A percentile compares a stretch with the other conserved stretches of the same genome.
Evolutionary conservation across 2,888 invertebrate genomes (phyloP).

Genomic region (Drosophila kokeensis): DNA sequence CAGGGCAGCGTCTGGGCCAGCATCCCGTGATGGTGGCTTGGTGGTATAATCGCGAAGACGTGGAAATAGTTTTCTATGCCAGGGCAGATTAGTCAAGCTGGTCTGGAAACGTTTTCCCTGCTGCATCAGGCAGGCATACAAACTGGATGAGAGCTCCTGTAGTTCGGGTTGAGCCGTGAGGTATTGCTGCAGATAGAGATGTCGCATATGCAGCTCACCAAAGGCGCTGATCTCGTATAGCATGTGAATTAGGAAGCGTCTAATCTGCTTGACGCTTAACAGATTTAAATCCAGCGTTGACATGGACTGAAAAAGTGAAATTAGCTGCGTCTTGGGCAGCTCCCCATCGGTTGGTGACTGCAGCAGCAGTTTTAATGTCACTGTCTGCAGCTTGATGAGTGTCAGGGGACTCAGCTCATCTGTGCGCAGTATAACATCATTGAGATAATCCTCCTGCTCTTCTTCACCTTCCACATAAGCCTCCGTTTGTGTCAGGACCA

Average conservation of each 20-base stretch:
- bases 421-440: slow-evolving; percentile 76
- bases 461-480: slow-evolving; percentile 17
- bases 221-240: slow-evolving; percentile 85
- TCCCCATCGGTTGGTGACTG: background rate
- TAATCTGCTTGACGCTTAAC: slow-evolving; percentile 38
- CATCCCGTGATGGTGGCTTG: slow-evolving; percentile 16
- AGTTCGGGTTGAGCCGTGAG: slow-evolving; percentile 43
- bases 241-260: slow-evolving; percentile 82
- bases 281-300: slow-evolving; percentile 55
- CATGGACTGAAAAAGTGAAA: slow-evolving; percentile 63
- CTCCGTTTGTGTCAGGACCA: slow-evolving; percentile 73
- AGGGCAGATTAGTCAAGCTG: slow-evolving; percentile 73
- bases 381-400: slow-evolving; percentile 81
- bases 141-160: slow-evolving; percentile 46
- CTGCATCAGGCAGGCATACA: slow-evolving; percentile 48
- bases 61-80: slow-evolving; percentile 82
- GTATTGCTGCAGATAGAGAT: slow-evolving; percentile 71
- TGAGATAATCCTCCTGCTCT: slow-evolving; percentile 58
- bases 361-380: slow-evolving; percentile 75
- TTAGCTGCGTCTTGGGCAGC: slow-evolving; percentile 41
- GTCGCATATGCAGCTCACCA: slow-evolving; percentile 82
- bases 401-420: slow-evolving; percentile 73
- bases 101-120: slow-evolving; percentile 22
- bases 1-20: slow-evolving; percentile 36
- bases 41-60: slow-evolving; percentile 82